A percentile compares a stretch with the other conserved stretches of the same genome.
These are phyloP conservation scores for Sitodiplosis mosellana DNA, from an alignment of 1,140 invertebrate genomes.

Conservation along the genomic window DNA sequence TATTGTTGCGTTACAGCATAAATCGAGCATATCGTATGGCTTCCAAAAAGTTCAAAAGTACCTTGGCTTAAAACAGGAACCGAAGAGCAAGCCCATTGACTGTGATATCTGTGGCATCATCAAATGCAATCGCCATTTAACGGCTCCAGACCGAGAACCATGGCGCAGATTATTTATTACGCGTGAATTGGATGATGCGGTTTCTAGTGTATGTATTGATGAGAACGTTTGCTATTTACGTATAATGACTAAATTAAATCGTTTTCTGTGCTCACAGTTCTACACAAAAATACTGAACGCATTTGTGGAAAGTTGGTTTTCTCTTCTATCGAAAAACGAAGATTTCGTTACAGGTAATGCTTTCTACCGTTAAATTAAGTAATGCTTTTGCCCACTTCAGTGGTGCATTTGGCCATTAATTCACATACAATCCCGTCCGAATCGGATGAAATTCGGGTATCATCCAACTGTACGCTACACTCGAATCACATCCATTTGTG, in stretches of 20 bases:
- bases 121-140: not conserved
- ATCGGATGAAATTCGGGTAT: no score
- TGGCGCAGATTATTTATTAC: not conserved
- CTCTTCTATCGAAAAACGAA: constrained; percentile 2
- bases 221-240: not conserved
- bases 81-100: not conserved
- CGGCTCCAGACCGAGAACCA: not conserved
- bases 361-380: no score
- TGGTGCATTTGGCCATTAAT: no score
- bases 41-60: not conserved
- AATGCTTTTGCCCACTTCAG: no score
- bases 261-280: not conserved
- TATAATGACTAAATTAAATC: not conserved
- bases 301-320: constrained; percentile 5
- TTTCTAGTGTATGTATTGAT: not conserved
- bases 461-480: no score
- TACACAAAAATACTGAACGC: constrained; percentile 3
- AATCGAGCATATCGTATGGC: not conserved
- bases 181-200: not conserved
- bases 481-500: no score
- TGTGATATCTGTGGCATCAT: not conserved
- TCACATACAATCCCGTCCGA: no score
- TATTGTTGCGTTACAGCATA: not conserved
- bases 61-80: not conserved
- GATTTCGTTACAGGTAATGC: constrained; percentile 4